phyloP scores from a whole-genome alignment of 1,140 invertebrate genomes.

The Diploscapter pachys region DNA sequence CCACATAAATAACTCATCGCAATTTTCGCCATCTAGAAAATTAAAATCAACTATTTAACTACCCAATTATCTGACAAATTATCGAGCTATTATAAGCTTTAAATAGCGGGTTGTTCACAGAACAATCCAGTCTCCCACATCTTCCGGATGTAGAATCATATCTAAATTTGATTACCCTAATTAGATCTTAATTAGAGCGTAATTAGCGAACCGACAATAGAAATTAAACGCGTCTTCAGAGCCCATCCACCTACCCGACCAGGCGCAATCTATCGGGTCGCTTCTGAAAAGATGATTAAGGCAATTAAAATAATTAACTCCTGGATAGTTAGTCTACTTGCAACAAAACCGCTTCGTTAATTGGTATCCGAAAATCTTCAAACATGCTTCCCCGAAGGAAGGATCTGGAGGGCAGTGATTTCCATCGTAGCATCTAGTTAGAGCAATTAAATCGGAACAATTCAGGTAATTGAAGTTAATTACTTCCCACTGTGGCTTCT shows the following conservation, averaged over 20 bases:
- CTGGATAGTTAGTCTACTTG: conserved; percentile 10
- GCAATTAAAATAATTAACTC: neutral
- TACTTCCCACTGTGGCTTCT: conserved; percentile 25
- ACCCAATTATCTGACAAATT: conserved; percentile 7
- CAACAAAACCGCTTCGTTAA: conserved; percentile 33
- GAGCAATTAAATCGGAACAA: neutral
- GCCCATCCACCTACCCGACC: conserved; percentile 31
- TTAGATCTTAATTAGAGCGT: too few relatives aligned
- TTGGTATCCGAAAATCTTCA: conserved; percentile 26
- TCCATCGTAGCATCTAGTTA: conserved; percentile 27
- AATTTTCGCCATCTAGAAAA: conserved; percentile 25
- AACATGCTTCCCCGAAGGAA: conserved; percentile 24
- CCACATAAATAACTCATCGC: conserved; percentile 25
- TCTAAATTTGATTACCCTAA: too few relatives aligned
- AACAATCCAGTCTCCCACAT: conserved; percentile 27
- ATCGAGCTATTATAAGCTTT: conserved; percentile 26
- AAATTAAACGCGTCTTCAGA: conserved; percentile 30
- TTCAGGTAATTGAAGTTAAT: neutral
- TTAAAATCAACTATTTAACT: neutral
- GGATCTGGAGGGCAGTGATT: conserved; percentile 22
- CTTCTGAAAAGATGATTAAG: conserved; percentile 13
- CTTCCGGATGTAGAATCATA: conserved; percentile 5
- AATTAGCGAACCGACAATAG: conserved; percentile 20
- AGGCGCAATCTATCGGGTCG: conserved; percentile 26
- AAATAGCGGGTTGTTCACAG: conserved; percentile 23